Base-by-base conservation (phyloP, 2,888 invertebrate genomes). In the Buathra laborator region DNA sequence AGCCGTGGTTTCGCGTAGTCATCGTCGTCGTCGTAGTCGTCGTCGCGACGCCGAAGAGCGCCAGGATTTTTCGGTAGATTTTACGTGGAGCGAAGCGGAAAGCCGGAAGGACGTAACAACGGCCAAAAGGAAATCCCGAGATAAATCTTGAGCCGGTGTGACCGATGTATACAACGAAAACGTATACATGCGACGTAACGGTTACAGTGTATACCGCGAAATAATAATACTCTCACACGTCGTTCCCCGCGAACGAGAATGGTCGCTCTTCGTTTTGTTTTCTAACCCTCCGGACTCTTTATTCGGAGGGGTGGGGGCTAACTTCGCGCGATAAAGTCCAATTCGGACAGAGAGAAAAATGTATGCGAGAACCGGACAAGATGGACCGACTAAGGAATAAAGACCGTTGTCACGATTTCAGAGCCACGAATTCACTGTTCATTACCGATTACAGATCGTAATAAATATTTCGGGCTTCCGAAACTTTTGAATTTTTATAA, bases 101-200 rank as follows among this genome's bases (percentile, higher is more conserved):
- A 84, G 75, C 84, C 84, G 84, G 84, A 84, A 84, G 84, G 80
- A 84, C 84, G 80, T 84, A 80, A 76, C 84, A 84, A 80, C 84
- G 84, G 80, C 84, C 84, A 76, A 84, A 84, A 80, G 84, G 84
- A 84, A 80, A 84, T 84, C 84, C 81, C 76, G 84, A 84, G 84
- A 84, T 84, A 84, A 84, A 84, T 84, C 84, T 81, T 84, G 59
- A 81, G 80, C 74, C 53, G 71, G 59, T 76, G 77, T 62, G 62
- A 64, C 76, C 43, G 44, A 48, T n/a, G 66, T 62, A 56, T 70
- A 70, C 9, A 70, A 12, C 78, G 37, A 37, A 37, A 67, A 78
- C 72, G 67, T 83, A 83, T 37, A 37, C 37, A 37, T 67, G 79
- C 70, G 70, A 19, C 24, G 32, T 19, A 37, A 46, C 59, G 62